These are phyloP conservation scores for Rhynchopsitta pachyrhyncha DNA, from an alignment of 2,113 vertebrate species.

Conservation along the genomic window DNA sequence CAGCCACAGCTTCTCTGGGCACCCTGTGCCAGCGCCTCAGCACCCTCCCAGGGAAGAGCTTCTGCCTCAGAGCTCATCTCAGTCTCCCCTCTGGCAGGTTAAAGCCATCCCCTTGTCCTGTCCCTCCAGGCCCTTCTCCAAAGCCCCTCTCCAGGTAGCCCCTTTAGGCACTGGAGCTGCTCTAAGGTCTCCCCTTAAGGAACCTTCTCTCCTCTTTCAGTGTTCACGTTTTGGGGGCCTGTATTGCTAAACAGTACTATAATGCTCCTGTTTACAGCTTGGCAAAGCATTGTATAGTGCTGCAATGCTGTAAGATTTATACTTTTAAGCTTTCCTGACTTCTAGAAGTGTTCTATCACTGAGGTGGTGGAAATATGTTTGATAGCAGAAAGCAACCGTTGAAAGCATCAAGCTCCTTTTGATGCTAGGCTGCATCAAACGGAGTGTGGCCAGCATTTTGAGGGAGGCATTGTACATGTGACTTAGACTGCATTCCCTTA, in stretches of 20 bases:
- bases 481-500: neutral
- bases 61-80: too few relatives aligned
- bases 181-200: neutral
- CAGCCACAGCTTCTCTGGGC: too few relatives aligned
- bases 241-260: fast-evolving
- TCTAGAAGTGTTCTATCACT: neutral
- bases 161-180: neutral
- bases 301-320: fast-evolving
- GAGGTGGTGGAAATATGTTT: neutral
- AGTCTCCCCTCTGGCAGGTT: too few relatives aligned
- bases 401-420: neutral
- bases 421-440: neutral
- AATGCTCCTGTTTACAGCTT: neutral
- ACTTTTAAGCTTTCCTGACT: neutral
- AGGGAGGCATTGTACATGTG: neutral
- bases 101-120: too few relatives aligned
- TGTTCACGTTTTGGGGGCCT: fast-evolving
- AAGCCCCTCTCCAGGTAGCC: neutral
- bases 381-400: neutral
- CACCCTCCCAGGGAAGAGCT: too few relatives aligned
- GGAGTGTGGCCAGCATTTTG: neutral
- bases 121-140: too few relatives aligned
- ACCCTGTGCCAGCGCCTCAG: too few relatives aligned
- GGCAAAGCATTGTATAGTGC: fast-evolving
- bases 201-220: neutral